phyloP scores from a whole-genome alignment of 2,797 vertebrate species.

The Sebastes steindachneri region DNA sequence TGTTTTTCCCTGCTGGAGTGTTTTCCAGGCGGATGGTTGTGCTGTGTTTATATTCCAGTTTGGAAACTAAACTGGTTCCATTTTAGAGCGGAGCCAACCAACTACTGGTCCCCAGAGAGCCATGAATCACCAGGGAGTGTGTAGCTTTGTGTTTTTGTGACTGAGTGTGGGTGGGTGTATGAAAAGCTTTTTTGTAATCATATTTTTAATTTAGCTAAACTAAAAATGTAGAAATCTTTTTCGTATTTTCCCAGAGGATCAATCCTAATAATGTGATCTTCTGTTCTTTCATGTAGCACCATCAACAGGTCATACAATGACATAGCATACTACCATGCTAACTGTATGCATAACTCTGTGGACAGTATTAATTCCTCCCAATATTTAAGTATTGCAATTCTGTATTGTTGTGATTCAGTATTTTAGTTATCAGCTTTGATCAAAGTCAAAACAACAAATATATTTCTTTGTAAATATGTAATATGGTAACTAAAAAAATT shows the following conservation, averaged over 20 bases:
- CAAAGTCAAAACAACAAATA: not conserved
- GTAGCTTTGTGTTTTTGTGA: not conserved
- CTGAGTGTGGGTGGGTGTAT: not conserved
- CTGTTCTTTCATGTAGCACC: not conserved
- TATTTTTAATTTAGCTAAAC: not conserved
- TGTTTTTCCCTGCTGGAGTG: not conserved
- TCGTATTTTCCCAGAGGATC: not conserved
- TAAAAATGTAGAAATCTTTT: not conserved
- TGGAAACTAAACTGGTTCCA: constrained; percentile 27
- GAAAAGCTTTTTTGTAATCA: not conserved
- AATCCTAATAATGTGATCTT: not conserved
- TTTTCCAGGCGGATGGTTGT: not conserved
- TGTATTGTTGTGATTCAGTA: not conserved
- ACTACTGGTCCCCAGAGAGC: not conserved
- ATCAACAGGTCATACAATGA: not conserved
- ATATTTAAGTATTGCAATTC: not conserved
- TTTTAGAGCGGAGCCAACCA: not conserved
- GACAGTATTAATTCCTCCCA: not conserved
- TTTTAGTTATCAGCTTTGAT: not conserved
- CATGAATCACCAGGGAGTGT: not conserved
- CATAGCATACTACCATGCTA: not conserved
- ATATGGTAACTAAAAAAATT: not conserved
- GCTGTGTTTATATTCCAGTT: constrained; percentile 17
- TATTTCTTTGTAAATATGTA: not conserved
- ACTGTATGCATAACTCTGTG: not conserved